Conservation (phyloP, 2,888 invertebrate species). For the Rhyacophila evoluta region DNA sequence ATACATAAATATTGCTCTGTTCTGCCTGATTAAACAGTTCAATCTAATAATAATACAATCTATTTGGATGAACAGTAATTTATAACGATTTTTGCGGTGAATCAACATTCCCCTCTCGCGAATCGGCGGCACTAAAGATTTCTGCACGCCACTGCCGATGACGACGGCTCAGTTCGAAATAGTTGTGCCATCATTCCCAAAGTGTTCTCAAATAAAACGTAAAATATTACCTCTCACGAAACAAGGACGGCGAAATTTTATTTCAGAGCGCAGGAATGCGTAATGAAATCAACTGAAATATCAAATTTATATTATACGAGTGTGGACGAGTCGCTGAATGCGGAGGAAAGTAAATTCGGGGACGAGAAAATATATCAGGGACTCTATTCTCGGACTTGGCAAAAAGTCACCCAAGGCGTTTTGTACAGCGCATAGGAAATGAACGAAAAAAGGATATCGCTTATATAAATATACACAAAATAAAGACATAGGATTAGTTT, state of each 20-base stretch:
- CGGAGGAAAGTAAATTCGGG: background rate
- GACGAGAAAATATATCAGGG: background rate
- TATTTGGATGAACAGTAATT: background rate
- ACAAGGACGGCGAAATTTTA: background rate
- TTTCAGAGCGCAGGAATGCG: background rate
- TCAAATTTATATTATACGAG: background rate
- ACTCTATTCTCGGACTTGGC: conserved; percentile 3
- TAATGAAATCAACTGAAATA: background rate
- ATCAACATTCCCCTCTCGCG: background rate
- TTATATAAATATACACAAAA: too few relatives aligned
- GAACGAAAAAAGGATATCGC: background rate
- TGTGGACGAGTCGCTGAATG: background rate
- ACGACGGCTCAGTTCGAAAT: background rate
- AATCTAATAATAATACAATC: background rate
- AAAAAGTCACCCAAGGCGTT: background rate
- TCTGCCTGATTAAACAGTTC: background rate
- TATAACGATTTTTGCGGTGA: background rate
- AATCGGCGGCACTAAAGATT: background rate
- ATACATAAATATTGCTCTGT: too few relatives aligned
- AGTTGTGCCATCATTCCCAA: conserved; percentile 2
- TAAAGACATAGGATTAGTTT: too few relatives aligned
- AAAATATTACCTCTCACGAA: background rate
- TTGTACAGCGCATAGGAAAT: background rate
- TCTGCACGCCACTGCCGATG: background rate
- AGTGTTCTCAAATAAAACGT: conserved; percentile 15